Percentiles rank a stretch among this genome's conserved stretches.
Evolutionary conservation across 2,888 invertebrate species (phyloP).

Genomic region (Xestoiulus laeticollis): DNA sequence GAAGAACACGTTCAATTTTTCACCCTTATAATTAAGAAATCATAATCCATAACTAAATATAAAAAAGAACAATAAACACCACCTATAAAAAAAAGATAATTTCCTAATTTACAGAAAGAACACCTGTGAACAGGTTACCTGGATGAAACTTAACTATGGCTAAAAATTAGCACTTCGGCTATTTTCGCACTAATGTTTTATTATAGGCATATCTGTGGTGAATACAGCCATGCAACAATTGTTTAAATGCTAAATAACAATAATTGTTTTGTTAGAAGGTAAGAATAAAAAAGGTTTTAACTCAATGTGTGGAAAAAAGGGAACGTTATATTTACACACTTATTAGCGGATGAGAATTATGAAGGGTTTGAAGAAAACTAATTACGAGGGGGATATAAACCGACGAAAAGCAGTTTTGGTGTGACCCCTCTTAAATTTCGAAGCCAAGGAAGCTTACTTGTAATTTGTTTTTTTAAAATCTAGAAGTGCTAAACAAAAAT

Average conservation of each 20-base stretch:
- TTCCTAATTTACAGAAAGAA: not conserved
- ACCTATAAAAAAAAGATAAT: not conserved
- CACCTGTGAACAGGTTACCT: not conserved
- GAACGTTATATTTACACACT: constrained; percentile 23
- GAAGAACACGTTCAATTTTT: not conserved
- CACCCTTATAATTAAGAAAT: constrained; percentile 37
- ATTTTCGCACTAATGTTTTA: constrained; percentile 23
- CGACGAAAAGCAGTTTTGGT: not conserved
- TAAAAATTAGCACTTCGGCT: constrained; percentile 11
- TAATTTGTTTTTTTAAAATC: not conserved
- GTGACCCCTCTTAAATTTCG: not conserved
- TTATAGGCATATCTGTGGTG: constrained; percentile 27
- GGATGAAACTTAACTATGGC: not conserved
- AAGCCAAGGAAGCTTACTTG: constrained; percentile 3
- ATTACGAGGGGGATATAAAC: not conserved
- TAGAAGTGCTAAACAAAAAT: constrained; percentile 6
- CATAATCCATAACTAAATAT: constrained; percentile 25
- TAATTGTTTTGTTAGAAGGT: constrained; percentile 25
- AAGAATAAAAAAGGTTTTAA: not conserved
- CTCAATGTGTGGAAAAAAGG: constrained; percentile 15
- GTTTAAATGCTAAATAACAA: constrained; percentile 34
- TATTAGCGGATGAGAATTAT: constrained; percentile 13
- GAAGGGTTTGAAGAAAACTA: not conserved
- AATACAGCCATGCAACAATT: constrained; percentile 24
- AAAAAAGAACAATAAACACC: constrained; percentile 15